These are phyloP conservation scores for Neomorphus geoffroyi DNA, from an alignment of 2,797 vertebrate genomes.

Conservation along the genomic window DNA sequence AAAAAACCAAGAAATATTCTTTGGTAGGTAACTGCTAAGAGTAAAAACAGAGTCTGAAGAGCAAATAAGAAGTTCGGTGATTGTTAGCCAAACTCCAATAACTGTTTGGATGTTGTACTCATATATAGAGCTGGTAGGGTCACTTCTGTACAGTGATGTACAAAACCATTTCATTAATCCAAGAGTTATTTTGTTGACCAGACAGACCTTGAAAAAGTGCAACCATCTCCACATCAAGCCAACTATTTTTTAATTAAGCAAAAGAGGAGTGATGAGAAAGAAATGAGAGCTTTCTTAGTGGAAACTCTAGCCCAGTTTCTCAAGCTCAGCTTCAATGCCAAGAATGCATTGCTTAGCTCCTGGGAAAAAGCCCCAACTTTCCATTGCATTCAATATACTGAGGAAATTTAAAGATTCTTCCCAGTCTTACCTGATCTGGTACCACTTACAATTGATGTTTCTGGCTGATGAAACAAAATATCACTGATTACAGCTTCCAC, in stretches of 20 bases:
- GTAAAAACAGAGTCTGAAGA: background rate
- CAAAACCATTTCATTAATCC: background rate
- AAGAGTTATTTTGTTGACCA: background rate
- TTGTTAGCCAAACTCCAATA: background rate
- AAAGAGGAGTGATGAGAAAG: background rate
- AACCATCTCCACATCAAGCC: background rate
- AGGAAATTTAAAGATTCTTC: background rate
- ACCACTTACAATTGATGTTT: constrained; percentile 76
- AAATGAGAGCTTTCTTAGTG: background rate
- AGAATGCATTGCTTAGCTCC: background rate
- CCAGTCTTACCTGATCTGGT: constrained; percentile 79
- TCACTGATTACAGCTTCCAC: constrained; percentile 76
- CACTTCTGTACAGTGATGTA: background rate
- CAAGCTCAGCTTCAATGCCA: background rate
- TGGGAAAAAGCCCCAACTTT: no score
- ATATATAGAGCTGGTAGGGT: background rate
- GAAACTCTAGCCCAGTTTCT: background rate
- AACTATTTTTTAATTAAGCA: background rate
- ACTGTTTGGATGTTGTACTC: background rate
- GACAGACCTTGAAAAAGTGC: background rate
- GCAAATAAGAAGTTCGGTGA: background rate
- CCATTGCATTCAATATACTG: background rate
- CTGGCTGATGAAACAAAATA: constrained; percentile 71
- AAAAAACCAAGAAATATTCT: background rate
- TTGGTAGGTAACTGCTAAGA: background rate